Percentiles rank a stretch among this genome's conserved stretches.
phyloP scores from a whole-genome alignment of 2,113 vertebrate species.

The Mobula birostris region DNA sequence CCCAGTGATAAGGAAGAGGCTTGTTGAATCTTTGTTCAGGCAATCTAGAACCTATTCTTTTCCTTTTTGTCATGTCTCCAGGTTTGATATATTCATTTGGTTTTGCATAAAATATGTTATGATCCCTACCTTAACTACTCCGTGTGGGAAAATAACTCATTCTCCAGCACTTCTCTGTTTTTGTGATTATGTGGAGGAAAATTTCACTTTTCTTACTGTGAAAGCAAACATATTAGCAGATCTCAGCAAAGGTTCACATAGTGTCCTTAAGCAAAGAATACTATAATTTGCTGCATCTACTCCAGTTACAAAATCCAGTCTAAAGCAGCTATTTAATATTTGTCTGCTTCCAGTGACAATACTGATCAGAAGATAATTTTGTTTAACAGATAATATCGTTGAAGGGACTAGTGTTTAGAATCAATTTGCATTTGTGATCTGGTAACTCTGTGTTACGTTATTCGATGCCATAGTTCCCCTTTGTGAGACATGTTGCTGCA shows the following conservation, averaged over 20 bases:
- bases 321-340: not conserved
- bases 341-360: not conserved
- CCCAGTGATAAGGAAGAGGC: no score
- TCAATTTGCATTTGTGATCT: not conserved
- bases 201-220: not conserved
- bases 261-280: not conserved
- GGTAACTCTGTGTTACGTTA: not conserved
- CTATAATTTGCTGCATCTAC: not conserved
- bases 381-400: not conserved
- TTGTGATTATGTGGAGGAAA: constrained; percentile 4
- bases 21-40: not conserved
- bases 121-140: not conserved
- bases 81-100: not conserved
- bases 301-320: not conserved
- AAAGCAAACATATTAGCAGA: not conserved
- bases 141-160: not conserved
- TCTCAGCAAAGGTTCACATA: not conserved
- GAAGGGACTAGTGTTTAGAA: not conserved
- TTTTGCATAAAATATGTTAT: not conserved
- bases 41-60: not conserved
- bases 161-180: not conserved
- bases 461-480: not conserved
- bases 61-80: not conserved
- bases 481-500: not conserved
- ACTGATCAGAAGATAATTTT: not conserved